Evolutionary conservation across 2,888 invertebrate species (phyloP), one percentile per base, ranked within the genome.

Genomic region (Entomobrya proxima): DNA sequence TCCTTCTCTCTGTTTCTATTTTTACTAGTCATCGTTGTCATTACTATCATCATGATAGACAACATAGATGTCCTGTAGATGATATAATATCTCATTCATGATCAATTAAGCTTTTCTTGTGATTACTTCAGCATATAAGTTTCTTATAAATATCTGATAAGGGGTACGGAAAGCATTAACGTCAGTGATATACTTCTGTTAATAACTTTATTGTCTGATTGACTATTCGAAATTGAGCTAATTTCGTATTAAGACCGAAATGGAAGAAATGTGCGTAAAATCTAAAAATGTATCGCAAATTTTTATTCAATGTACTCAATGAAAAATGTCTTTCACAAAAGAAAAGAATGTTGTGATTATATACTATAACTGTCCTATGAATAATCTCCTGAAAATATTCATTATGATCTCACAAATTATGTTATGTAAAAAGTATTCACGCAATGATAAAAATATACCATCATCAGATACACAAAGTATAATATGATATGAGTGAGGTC

Each of bases 61-160:
- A 74, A 74, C 9, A 50, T 18, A 5, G 21, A 11, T 9, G 30
- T 74, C 18, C 74, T 50, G 15, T 50, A 50, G 32, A 52, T 76
- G 55, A 55, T 55, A 50, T 74, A 74, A 74, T 74, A 30, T 47
- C 15, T 72, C 32, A 47, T 35, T 72, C n/a, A n/a, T n/a, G n/a
- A n/a, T n/a, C n/a, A n/a, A n/a, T n/a, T n/a, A n/a, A 47, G 44
- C 72, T 27, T 72, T 27, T 72, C 44, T 44, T 72, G 44, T 72
- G 6, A 72, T 27, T 27, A 21, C 5, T 27, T 18, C 21, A 21
- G 44, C 44, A 40, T 7, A 15, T 11, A 11, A 15, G 44, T 15
- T 40, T 11, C 15, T n/a, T n/a, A n/a, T n/a, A n/a, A n/a, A n/a
- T n/a, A n/a, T n/a, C n/a, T n/a, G n/a, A n/a, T n/a, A n/a, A n/a